Evolutionary conservation across 1,140 invertebrate genomes (phyloP), one percentile per base, ranked within the genome.

Genomic region (Heliothis subflexa): DNA sequence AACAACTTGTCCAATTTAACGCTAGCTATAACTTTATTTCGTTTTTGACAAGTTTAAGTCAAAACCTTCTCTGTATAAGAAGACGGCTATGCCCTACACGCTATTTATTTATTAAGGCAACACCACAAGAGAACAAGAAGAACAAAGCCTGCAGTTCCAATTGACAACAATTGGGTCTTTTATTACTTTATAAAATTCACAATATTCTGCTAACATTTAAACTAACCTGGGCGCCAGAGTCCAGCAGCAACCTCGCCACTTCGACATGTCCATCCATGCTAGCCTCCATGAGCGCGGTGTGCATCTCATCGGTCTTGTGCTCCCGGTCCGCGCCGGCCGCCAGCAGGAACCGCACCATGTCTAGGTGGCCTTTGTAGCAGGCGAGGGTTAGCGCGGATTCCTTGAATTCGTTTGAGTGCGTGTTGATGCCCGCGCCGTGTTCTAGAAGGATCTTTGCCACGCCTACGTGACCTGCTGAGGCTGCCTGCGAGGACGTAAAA

Each of bases 231-330:
- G 99, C 99, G 75, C 98, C 99, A n/a, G 98, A 99, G 95, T 99
- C 98, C 13, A 99, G 94, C 45, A 99, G 95, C 70, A 99, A 95
- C 47, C 98, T 94, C 2, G 98, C 98, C 28, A 99, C 99, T 94
- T 99, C 98, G 0, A 99, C 97, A 93, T 99, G 99, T 2, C 99
- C 99, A 95, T 99, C 99, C 99, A 99, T 99, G 45, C 98, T 99
- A 25, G 99, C 99, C 95, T 99, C 99, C 99, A 99, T 99, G 2
- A 99, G 95, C 28, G 99, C 99, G 1, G 99, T 99, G 94, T 99
- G 99, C 99, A 99, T 99, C 95, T 99, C 99, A 94, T 99, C 99
- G 0, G 99, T 99, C 95, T 99, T 99, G 95, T 99, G 98, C 95
- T 99, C 98, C 95, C 99, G 97, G 93, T 99, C 98, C 25, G 99